Percentiles rank a stretch among this genome's conserved stretches.
phyloP scores from a whole-genome alignment of 1,140 invertebrate species.

The Drosophila ohnishii region DNA sequence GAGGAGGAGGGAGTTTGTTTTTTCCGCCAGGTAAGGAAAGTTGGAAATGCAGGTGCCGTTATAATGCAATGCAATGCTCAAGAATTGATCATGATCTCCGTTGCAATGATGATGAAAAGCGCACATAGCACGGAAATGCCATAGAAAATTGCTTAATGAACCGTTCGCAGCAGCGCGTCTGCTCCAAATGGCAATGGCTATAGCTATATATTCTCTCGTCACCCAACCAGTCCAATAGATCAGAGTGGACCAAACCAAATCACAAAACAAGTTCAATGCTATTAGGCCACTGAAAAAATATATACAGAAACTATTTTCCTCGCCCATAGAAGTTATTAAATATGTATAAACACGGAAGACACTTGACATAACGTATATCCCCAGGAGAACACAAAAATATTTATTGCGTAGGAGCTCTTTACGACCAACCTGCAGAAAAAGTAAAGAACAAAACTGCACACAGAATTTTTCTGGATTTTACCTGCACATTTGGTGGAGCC shows the following conservation, averaged over 20 bases:
- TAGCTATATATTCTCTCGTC: slow-evolving; percentile 30
- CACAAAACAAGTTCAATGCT: slow-evolving; percentile 66
- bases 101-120: slow-evolving; percentile 57
- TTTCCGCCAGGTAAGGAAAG: slow-evolving; percentile 55
- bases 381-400: slow-evolving; percentile 46
- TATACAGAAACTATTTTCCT: slow-evolving; percentile 15
- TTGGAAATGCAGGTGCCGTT: slow-evolving; percentile 68
- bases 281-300: slow-evolving; percentile 37
- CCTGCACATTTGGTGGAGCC: slow-evolving; percentile 11
- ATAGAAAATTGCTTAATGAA: slow-evolving; percentile 78
- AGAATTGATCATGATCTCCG: slow-evolving; percentile 39
- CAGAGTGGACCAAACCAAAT: slow-evolving; percentile 36
- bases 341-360: slow-evolving; percentile 43
- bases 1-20: slow-evolving; percentile 14
- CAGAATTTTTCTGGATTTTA: slow-evolving; percentile 34
- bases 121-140: slow-evolving; percentile 59
- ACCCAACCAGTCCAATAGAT: slow-evolving; percentile 52
- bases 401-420: slow-evolving; percentile 64
- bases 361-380: slow-evolving; percentile 12
- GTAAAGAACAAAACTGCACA: slow-evolving; percentile 40
- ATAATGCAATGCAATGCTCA: slow-evolving; percentile 51
- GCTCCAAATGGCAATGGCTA: slow-evolving; percentile 61
- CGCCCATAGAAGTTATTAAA: slow-evolving; percentile 52
- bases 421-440: slow-evolving; percentile 1
- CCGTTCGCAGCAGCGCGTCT: slow-evolving; percentile 61